These are phyloP conservation scores for Ommatoiulus sabulosus DNA, from an alignment of 2,888 invertebrate genomes.

Conservation along the genomic window DNA sequence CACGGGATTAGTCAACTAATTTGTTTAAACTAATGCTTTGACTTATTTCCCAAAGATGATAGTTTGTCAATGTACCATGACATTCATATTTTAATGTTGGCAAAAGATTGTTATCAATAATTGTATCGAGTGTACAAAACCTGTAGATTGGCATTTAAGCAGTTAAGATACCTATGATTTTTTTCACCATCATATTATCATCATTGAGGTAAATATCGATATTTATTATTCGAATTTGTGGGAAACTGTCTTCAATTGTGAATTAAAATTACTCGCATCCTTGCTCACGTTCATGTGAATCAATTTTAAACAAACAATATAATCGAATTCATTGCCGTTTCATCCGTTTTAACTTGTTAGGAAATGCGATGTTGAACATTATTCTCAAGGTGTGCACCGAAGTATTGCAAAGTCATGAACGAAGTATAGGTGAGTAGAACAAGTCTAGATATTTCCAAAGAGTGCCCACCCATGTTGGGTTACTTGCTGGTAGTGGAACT, in stretches of 20 bases:
- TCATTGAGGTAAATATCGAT: background rate
- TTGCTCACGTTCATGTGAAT: constrained; percentile 5
- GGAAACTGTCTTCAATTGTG: background rate
- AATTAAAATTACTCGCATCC: constrained; percentile 9
- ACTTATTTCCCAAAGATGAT: too few species aligned
- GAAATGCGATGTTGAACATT: background rate
- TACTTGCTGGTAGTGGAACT: background rate
- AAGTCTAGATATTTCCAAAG: background rate
- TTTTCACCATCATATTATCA: too few species aligned
- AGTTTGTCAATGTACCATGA: too few species aligned
- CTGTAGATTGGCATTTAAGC: too few species aligned
- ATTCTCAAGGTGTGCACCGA: background rate
- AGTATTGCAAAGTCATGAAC: constrained; percentile 15
- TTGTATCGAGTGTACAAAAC: too few species aligned
- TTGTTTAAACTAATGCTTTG: too few species aligned
- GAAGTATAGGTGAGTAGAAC: constrained; percentile 2
- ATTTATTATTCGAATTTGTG: background rate
- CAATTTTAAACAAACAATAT: background rate
- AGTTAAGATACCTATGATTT: too few species aligned
- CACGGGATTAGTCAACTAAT: too few species aligned
- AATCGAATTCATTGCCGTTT: background rate
- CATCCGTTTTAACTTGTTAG: background rate
- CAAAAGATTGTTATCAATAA: too few species aligned
- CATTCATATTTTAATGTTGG: too few species aligned
- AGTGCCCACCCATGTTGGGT: constrained; percentile 7